Evolutionary conservation across 2,888 invertebrate genomes (phyloP).

Genomic region (Eubasilissa splendida): DNA sequence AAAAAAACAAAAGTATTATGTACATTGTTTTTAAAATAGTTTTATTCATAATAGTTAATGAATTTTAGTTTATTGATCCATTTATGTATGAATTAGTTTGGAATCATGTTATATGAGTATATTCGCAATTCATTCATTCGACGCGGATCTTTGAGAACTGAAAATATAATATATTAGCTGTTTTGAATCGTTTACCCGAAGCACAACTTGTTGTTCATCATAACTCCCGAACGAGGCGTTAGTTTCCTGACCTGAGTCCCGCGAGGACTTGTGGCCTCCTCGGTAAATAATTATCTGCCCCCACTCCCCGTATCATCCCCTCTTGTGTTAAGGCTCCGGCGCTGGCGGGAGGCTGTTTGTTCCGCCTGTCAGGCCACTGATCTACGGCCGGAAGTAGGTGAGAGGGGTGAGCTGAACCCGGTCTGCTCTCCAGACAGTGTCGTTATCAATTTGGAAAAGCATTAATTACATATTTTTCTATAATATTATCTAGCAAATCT

Average conservation of each 20-base stretch:
- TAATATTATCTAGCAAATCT: too few relatives aligned
- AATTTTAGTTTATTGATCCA: too few relatives aligned
- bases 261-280: constrained; percentile 24
- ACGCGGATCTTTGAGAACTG: too few relatives aligned
- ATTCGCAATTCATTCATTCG: too few relatives aligned
- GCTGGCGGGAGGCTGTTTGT: constrained; percentile 52
- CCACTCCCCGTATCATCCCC: constrained; percentile 45
- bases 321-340: constrained; percentile 11
- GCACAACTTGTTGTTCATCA: background rate
- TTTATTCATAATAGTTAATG: too few relatives aligned
- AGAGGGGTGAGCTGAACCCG: constrained; percentile 11
- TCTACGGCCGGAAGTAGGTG: constrained; percentile 31
- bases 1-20: too few relatives aligned
- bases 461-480: too few relatives aligned
- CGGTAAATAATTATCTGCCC: constrained; percentile 52
- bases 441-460: background rate
- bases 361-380: constrained; percentile 52
- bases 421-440: background rate
- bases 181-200: background rate
- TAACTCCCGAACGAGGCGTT: background rate
- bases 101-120: too few relatives aligned
- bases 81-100: too few relatives aligned
- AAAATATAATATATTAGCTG: too few relatives aligned
- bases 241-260: constrained; percentile 35
- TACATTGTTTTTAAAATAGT: too few relatives aligned